Base-by-base conservation (phyloP, 1,140 invertebrate genomes). In the Lutraria rhynchaena region DNA sequence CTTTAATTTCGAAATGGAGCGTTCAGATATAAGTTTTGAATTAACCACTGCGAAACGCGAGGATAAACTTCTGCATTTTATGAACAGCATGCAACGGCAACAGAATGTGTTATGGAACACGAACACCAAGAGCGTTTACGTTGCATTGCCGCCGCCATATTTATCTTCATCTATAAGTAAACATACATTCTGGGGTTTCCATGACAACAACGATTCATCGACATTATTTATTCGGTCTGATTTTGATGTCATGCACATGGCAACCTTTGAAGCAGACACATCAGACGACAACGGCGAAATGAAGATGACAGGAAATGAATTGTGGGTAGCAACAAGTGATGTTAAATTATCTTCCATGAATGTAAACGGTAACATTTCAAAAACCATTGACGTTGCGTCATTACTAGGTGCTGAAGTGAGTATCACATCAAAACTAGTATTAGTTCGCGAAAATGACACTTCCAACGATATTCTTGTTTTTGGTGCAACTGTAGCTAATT, bases 1-100 rank as follows among this genome's bases (percentile, higher is more conserved):
- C 27, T 78, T 33, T 44, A 51, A 78, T 57, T 78, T 78, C 44
- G 75, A 78, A 53, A 78, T 78, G 75, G 29, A 35, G 51, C 19
- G 1, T 29, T 3, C 44, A 1, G 44, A 61, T 3, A 61, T 46
- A 27, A 1, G 17, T 33, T 11, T 31, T 29, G 17, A 29, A 35
- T 41, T 15, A 7, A 63, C 7, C 31, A 3, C 9, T 29, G 57
- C 9, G 22, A 53, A 22, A 4, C 11, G 58, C 24, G 33, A 35
- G 15, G 58, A 63, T 11, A 35, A 41, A 17, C 53, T 61, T 19
- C 15, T 33, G 11, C 29, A 61, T 29, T 53, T 77, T 19, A 33
- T 13, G 3, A 31, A 65, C 13, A 65, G 33, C 27, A 53, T 77
- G 11, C 57, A 77, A 17, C 11, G 37, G 19, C 44, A 65, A 49